These are phyloP conservation scores for Petroica traversi DNA, from an alignment of 2,113 vertebrate genomes.

Conservation along the genomic window DNA sequence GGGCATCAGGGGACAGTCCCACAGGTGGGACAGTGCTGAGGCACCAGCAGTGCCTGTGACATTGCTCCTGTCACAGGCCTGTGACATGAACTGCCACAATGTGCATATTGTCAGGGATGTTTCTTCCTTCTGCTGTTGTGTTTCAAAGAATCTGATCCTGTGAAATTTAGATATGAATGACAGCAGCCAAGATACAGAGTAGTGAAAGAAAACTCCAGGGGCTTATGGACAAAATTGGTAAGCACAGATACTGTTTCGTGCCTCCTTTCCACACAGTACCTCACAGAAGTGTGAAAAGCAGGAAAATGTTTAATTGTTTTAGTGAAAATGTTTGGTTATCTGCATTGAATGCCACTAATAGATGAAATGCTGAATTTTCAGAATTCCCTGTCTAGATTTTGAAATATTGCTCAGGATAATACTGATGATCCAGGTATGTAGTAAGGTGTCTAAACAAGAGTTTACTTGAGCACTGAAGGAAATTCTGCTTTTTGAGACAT, in stretches of 20 bases:
- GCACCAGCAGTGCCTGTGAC: not conserved
- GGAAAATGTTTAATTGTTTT: not conserved
- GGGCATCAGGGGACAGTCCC: not conserved
- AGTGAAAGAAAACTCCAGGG: not conserved
- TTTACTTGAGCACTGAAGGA: not conserved
- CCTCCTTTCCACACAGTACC: not conserved
- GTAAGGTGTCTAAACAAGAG: not conserved
- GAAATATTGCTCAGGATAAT: not conserved
- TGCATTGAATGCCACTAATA: not conserved
- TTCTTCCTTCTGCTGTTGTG: not conserved
- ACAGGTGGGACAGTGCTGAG: not conserved
- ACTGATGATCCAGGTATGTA: not conserved
- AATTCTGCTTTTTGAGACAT: not conserved
- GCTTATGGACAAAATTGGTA: not conserved
- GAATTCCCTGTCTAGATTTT: not conserved
- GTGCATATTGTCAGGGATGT: not conserved
- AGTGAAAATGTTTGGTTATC: not conserved
- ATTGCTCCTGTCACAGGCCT: not conserved
- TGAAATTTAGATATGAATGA: not conserved
- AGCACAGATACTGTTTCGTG: not conserved
- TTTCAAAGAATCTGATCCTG: not conserved
- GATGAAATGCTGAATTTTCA: not conserved
- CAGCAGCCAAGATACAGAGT: not conserved
- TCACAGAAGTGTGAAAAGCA: not conserved
- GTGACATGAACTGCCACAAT: not conserved